A percentile compares a stretch with the other conserved stretches of the same genome.
Evolutionary conservation across 2,888 invertebrate species (phyloP).

Genomic region (Holacanthella duospinosa): DNA sequence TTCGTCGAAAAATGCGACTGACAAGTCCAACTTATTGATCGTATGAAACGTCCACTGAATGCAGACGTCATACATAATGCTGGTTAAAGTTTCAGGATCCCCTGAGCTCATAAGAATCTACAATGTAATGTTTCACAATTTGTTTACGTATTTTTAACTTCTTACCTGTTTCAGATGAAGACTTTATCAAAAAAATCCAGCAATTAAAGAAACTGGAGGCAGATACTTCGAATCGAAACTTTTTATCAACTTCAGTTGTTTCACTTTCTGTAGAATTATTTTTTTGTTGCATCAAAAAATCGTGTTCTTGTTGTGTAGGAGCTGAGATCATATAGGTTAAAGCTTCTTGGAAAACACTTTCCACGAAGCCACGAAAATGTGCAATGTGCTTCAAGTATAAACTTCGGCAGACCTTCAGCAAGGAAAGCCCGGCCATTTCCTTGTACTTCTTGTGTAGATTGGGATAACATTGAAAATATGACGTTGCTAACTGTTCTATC

Average conservation of each 20-base stretch:
- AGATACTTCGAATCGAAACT: not conserved
- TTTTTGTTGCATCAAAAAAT: slow-evolving; percentile 30
- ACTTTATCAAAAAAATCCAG: not conserved
- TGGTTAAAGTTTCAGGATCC: slow-evolving; percentile 3
- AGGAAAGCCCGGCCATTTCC: slow-evolving; percentile 17
- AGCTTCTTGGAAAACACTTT: slow-evolving; percentile 29
- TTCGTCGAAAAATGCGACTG: slow-evolving; percentile 22
- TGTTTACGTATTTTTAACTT: not conserved
- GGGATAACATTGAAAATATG: slow-evolving; percentile 26
- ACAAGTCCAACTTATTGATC: slow-evolving; percentile 28
- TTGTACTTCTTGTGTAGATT: slow-evolving; percentile 22
- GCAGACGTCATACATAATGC: slow-evolving; percentile 18
- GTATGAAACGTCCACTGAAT: slow-evolving; percentile 27
- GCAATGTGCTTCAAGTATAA: slow-evolving; percentile 16
- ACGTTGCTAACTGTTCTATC: slow-evolving; percentile 21
- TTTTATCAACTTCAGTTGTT: not conserved
- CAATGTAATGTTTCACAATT: not conserved
- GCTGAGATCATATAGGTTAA: slow-evolving; percentile 28
- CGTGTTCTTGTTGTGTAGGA: slow-evolving; percentile 29
- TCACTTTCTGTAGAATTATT: not conserved
- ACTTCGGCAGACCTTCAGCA: slow-evolving; percentile 21
- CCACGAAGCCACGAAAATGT: slow-evolving; percentile 21
- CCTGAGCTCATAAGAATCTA: not conserved
- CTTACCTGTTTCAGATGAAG: not conserved
- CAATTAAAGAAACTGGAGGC: not conserved